Evolutionary conservation across 2,113 vertebrate species (phyloP).

Genomic region (Dromas ardeola): DNA sequence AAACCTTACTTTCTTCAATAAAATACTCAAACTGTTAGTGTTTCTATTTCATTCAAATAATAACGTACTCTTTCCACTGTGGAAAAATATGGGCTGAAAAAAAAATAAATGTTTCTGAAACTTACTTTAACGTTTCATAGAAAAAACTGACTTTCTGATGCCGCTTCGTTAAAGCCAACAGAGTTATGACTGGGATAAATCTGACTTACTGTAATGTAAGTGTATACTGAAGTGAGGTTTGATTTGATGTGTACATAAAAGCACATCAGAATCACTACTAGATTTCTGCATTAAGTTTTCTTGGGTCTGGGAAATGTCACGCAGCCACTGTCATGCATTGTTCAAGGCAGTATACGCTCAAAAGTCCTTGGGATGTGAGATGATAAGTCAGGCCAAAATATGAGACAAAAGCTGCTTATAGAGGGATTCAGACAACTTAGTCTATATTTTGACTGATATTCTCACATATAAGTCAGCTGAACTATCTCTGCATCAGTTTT

Average conservation of each 20-base stretch:
- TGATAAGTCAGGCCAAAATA: constrained; percentile 22
- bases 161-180: background rate
- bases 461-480: background rate
- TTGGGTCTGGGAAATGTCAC: background rate
- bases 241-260: constrained; percentile 20
- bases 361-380: background rate
- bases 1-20: background rate
- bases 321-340: background rate
- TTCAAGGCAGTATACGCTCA: background rate
- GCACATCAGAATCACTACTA: background rate
- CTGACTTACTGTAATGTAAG: background rate
- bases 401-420: background rate
- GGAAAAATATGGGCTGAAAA: background rate
- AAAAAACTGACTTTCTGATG: background rate
- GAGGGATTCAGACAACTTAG: background rate
- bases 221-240: background rate
- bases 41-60: background rate
- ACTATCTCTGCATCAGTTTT: background rate
- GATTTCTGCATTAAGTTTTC: constrained; percentile 13
- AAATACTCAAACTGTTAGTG: background rate
- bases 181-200: background rate
- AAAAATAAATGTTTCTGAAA: background rate
- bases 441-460: background rate
- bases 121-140: background rate
- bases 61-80: background rate